Percentiles rank a stretch among this genome's conserved stretches.
Conservation (phyloP, 1,140 invertebrate genomes). For the Pygmarrhopalites habei region DNA sequence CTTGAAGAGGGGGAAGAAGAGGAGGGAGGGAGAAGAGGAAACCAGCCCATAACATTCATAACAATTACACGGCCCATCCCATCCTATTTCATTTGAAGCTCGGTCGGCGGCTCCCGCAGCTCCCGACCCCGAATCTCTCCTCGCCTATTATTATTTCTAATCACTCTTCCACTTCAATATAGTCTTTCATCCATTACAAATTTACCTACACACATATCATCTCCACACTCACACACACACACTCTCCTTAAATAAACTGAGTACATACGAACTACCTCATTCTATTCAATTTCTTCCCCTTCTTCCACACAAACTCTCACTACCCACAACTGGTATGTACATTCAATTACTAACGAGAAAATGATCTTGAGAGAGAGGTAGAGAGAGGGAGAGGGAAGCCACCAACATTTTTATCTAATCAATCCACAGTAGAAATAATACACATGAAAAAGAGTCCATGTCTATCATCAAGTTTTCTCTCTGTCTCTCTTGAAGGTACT, state of each 20-base stretch:
- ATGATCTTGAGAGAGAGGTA: constrained; percentile 1
- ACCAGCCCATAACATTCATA: constrained; percentile 33
- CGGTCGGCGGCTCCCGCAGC: constrained; percentile 21
- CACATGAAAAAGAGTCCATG: too few species aligned
- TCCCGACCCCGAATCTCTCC: constrained; percentile 16
- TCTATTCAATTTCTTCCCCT: too few species aligned
- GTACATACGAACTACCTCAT: too few species aligned
- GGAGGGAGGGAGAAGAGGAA: constrained; percentile 17
- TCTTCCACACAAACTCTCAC: too few species aligned
- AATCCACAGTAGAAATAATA: too few species aligned
- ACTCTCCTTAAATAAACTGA: too few species aligned
- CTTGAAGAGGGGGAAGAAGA: neutral
- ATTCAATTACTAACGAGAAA: too few species aligned
- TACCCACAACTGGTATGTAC: too few species aligned
- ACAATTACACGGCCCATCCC: constrained; percentile 34
- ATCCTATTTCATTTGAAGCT: constrained; percentile 33
- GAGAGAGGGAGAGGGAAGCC: constrained; percentile 1
- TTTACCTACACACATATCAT: neutral
- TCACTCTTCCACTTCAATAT: constrained; percentile 10
- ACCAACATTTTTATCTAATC: too few species aligned
- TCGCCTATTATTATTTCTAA: constrained; percentile 22
- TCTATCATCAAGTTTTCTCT: too few species aligned
- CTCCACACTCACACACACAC: neutral
- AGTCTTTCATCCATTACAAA: constrained; percentile 1
- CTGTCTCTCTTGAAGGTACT: too few species aligned